Base-by-base conservation (phyloP, 2,888 invertebrate species). In the Uloborus plumipes region DNA sequence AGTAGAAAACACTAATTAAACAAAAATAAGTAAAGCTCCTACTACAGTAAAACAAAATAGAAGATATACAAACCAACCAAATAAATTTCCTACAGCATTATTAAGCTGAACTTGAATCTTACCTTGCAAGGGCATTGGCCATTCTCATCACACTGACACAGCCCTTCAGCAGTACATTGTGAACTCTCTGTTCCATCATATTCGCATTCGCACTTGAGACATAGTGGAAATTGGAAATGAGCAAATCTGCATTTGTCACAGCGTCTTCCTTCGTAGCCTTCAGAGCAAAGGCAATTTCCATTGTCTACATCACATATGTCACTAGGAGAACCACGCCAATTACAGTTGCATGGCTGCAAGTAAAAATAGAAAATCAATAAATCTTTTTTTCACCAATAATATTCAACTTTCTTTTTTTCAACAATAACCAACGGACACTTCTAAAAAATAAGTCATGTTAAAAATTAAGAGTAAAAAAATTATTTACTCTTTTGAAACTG, bases 71-170 rank as follows among this genome's bases (percentile, higher is more conserved):
- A 39, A 39, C 39, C 39, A 39, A 39, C 39, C 7, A 39, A 39
- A 39, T 26, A 1, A 9, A 39, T 1, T 39, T 39, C 7, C 39
- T 39, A 39, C 9, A 39, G 39, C 9, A 39, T 7, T 11, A 39
- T 39, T 9, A 39, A 39, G 11, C 11, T 39, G 1, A 39, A 1
- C 1, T 7, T 39, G 65, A 20, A 14, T 7, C 88, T 87, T 88
- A 94, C 94, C 92, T 96, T 97, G 90, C 97, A 98, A 20, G 93
- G 93, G 89, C 97, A 98, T 86, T 93, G 92, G 0, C 97, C 97
- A 72, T 90, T 89, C 0, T 92, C 91, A 86, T 93, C 92, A 87
- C 95, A 95, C 55, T 92, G 90, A 87, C 96, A 96, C 4, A 92
- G 87, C 13, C 87, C 88, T 73, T 87, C 86, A 15, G 90, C 90